Evolutionary conservation across 2,888 invertebrate genomes (phyloP), one percentile per base, ranked within the genome.

Genomic region (Chrysolina americana): DNA sequence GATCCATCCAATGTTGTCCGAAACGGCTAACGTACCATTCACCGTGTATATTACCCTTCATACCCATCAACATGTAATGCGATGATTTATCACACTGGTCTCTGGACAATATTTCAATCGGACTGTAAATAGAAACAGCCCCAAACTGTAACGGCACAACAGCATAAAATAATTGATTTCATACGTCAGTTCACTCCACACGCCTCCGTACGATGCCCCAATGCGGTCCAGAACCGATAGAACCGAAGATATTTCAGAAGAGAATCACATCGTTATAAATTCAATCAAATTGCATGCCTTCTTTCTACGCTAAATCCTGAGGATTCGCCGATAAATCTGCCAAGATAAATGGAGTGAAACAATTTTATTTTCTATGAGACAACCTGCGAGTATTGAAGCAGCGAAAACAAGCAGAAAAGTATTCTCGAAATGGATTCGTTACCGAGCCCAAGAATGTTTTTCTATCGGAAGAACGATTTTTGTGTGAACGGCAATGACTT

Each of bases 261-360:
- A 53, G 53, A 21, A 53, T 53, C 53, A 21, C 23, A 53, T 53
- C 53, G 53, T 53, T 53, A 53, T 53, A 53, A 53, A 53, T 53
- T 53, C 53, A 53, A 53, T 53, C 53, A 53, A 21, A 21, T 53
- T 21, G 21, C 21, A 21, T 53, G 53, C 11, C 21, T 21, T 53
- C 21, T 19, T 53, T 53, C 53, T 53, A 5, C 21, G 19, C 53
- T 19, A 21, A 36, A 1, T 10, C 21, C 53, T 15, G 53, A 53
- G 53, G 53, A 53, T 53, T 53, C 21, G 13, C 21, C 21, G 13
- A 53, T 19, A 53, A 53, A 53, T 53, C 53, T 19, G 21, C 21
- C 19, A 21, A 53, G 21, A 53, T 53, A 53, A 53, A 53, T 53
- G 21, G 53, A 53, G 53, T 53, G 53, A 53, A 53, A 53, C 53